Conservation (phyloP, 2,113 vertebrate genomes). For the Chionis minor region DNA sequence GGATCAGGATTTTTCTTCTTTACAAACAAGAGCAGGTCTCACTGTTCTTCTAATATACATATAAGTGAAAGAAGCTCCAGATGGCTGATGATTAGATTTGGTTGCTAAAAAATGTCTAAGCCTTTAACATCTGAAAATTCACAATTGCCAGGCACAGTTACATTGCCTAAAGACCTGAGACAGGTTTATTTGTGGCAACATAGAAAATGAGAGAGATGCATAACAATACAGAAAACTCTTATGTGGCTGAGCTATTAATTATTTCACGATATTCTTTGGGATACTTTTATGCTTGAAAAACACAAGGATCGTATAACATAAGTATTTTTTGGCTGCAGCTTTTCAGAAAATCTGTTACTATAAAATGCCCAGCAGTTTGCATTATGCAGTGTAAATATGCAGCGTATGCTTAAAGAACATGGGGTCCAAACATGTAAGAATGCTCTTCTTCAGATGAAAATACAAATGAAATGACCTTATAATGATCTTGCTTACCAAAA, state of each 20-base stretch:
- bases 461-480: background rate
- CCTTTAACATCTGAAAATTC: constrained; percentile 11
- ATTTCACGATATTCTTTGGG: background rate
- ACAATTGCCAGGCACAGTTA: background rate
- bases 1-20: background rate
- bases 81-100: constrained; percentile 35
- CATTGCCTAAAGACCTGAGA: background rate
- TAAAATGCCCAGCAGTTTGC: background rate
- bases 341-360: background rate
- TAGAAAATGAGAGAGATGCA: background rate
- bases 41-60: background rate
- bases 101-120: constrained; percentile 1
- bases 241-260: background rate
- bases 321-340: background rate
- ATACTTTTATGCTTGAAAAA: background rate
- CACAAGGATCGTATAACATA: background rate
- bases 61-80: constrained; percentile 24
- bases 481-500: background rate
- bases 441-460: background rate
- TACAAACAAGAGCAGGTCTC: background rate
- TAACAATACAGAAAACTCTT: background rate
- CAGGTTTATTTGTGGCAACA: background rate
- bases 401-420: background rate
- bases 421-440: background rate
- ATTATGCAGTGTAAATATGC: background rate